Evolutionary conservation across 2,113 vertebrate species (phyloP), one percentile per base, ranked within the genome.

Genomic region (Xiphophorus hellerii): DNA sequence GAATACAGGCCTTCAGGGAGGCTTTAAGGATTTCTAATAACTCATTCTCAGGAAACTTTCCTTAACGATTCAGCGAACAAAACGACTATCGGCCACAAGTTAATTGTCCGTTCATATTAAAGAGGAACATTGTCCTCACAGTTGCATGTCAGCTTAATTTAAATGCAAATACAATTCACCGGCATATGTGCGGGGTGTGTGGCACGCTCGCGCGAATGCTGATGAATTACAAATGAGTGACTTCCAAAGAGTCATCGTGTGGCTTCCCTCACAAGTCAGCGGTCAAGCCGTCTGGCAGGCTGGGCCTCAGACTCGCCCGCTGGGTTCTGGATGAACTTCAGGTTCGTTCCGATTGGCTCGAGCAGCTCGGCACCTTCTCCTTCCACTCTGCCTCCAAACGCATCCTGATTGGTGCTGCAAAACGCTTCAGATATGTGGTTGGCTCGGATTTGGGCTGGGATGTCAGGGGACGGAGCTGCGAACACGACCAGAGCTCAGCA

Each of bases 401-500:
- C 77, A 15, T 90, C 69, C 88, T 90, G 74, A 92, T 92, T 92
- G 88, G 92, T 63, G 73, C 67, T 28, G 74, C 44, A 73, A 76
- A 81, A 78, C 74, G 85, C 76, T 78, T 80, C 83, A 79, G 61
- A 75, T 72, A 79, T 85, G 65, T 61, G 66, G 80, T 88, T 87
- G 90, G 89, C 90, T 93, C 76, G 0, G 68, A 76, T 82, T 92
- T 89, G 89, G 91, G 87, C 81, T 72, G 76, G 76, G 76, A 77
- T 76, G 88, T 92, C 90, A 86, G 81, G 89, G 76, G 84, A 90
- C 65, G 66, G 88, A 90, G 84, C 90, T 90, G 89, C 88, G 90
- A 93, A 92, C 90, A 90, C 66, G 87, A 86, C 84, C 89, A 86
- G 62, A 76, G 77, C 88, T 86, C 90, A 76, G 87, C 67, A 83